phyloP scores from a whole-genome alignment of 2,113 vertebrate species.

The Forbesichthys papilliferus region DNA sequence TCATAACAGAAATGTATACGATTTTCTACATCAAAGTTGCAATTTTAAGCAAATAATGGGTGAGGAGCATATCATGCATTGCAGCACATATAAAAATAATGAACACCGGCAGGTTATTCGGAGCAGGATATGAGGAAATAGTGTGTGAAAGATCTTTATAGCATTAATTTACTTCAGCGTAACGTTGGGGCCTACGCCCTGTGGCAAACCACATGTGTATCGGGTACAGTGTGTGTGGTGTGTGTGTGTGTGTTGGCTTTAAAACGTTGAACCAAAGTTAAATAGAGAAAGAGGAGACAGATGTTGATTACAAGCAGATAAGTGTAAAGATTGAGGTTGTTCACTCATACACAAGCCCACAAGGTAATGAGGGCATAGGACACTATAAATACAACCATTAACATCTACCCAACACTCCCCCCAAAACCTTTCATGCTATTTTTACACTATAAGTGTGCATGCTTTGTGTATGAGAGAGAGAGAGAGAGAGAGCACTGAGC shows the following conservation, averaged over 20 bases:
- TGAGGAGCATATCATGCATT: conserved; percentile 2
- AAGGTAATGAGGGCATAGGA: conserved; percentile 40
- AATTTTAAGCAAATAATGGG: background rate
- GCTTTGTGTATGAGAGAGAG: background rate
- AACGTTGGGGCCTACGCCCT: conserved; percentile 66
- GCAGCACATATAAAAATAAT: background rate
- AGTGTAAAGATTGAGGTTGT: conserved; percentile 52
- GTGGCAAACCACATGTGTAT: conserved; percentile 68
- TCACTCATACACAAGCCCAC: conserved; percentile 35
- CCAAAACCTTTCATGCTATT: background rate
- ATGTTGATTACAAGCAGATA: conserved; percentile 57
- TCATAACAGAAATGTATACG: conserved; percentile 8
- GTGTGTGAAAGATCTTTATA: conserved; percentile 37
- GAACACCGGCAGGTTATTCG: background rate
- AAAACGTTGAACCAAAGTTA: conserved; percentile 22
- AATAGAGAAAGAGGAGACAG: conserved; percentile 53
- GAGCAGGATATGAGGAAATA: conserved; percentile 31
- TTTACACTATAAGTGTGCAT: background rate
- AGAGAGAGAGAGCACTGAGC: background rate
- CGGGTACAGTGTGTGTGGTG: background rate
- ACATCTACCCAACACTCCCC: conserved; percentile 3
- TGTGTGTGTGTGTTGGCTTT: background rate
- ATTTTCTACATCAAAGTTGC: conserved; percentile 26
- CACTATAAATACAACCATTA: conserved; percentile 44
- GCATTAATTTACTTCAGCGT: conserved; percentile 60